phyloP scores from a whole-genome alignment of 2,797 vertebrate species.

The Stomatorhinus walkeri region DNA sequence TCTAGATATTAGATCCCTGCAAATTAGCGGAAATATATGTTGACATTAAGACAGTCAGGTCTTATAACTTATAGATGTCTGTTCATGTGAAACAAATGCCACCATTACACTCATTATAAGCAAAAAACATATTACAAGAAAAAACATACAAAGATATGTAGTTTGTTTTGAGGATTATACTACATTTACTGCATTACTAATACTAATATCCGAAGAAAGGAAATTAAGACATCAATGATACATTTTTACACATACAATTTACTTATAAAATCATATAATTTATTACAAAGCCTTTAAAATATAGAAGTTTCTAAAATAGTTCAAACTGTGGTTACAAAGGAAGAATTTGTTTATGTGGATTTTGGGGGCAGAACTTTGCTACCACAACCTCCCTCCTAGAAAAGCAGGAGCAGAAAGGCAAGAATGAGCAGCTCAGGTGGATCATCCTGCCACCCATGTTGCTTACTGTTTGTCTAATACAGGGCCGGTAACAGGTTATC shows the following conservation, averaged over 20 bases:
- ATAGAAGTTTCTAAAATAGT: background rate
- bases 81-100: background rate
- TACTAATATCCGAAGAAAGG: background rate
- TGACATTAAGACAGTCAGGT: constrained; percentile 10
- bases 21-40: background rate
- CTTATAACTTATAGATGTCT: background rate
- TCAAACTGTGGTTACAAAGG: background rate
- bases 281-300: background rate
- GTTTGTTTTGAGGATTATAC: background rate
- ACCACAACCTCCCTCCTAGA: background rate
- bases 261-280: background rate
- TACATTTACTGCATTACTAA: background rate
- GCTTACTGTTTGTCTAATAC: background rate
- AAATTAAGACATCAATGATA: background rate
- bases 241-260: background rate
- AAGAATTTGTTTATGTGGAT: background rate
- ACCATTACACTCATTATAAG: background rate
- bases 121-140: background rate
- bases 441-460: background rate
- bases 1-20: background rate
- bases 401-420: background rate
- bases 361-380: background rate
- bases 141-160: background rate
- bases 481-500: background rate
- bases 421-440: background rate